A percentile compares a stretch with the other conserved stretches of the same genome.
These are phyloP conservation scores for Amphimedon queenslandica DNA, from an alignment of 37 sponge, comb jelly and placozoan species.

Conservation along the genomic window DNA sequence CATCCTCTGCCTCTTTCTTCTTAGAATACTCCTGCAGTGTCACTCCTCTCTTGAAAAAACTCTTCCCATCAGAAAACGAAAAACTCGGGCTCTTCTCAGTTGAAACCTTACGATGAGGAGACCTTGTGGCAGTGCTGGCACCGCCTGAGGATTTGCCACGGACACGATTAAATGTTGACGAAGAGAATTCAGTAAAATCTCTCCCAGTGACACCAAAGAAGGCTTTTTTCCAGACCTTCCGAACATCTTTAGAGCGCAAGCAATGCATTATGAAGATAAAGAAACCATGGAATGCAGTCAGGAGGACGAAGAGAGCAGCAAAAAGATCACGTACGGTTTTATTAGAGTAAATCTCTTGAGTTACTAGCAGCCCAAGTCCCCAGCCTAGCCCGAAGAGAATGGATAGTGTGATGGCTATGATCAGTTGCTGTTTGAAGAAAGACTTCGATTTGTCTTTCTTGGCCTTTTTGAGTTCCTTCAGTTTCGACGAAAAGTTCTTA, in stretches of 20 bases:
- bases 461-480: not conserved
- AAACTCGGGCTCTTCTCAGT: too few species aligned
- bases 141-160: too few species aligned
- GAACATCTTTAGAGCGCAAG: conserved; percentile 28
- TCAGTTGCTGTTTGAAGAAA: conserved; percentile 3
- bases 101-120: too few species aligned
- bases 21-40: too few species aligned
- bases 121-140: too few species aligned
- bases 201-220: not conserved
- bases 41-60: too few species aligned
- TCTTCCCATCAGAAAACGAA: too few species aligned
- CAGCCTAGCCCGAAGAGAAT: conserved; percentile 35
- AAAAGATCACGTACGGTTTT: not conserved
- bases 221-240: conserved; percentile 22
- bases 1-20: too few species aligned
- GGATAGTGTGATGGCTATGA: conserved; percentile 7
- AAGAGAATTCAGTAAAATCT: not conserved
- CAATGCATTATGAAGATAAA: conserved; percentile 32
- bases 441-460: not conserved
- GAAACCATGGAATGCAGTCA: conserved; percentile 32
- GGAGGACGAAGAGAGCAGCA: conserved; percentile 26
- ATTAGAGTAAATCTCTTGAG: not conserved
- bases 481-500: not conserved
- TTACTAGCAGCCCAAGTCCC: conserved; percentile 26
- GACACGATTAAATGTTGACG: not conserved